A percentile compares a stretch with the other conserved stretches of the same genome.
Conservation (phyloP, 2,888 invertebrate species). For the Polydrusus tereticollis region DNA sequence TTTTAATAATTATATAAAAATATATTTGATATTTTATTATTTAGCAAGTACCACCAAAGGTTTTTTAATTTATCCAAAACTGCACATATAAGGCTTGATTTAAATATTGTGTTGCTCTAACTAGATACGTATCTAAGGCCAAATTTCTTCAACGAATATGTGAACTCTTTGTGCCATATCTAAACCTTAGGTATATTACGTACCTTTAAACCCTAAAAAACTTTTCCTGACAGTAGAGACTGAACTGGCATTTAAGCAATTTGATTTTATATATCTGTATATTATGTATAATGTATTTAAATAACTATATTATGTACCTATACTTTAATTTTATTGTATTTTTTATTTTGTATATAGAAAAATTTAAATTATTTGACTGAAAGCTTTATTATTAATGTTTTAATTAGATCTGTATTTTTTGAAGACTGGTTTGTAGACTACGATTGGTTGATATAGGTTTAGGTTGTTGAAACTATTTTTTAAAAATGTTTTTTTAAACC, state of each 20-base stretch:
- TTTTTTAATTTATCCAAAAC: not conserved
- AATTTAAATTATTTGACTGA: conserved; percentile 13
- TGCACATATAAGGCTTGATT: not conserved
- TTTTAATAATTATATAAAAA: too few relatives aligned
- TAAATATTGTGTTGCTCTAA: not conserved
- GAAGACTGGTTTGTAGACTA: conserved; percentile 20
- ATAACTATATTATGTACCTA: not conserved
- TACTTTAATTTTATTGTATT: too few relatives aligned
- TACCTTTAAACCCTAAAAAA: not conserved
- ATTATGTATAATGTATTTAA: conserved; percentile 3
- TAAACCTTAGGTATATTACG: conserved; percentile 7
- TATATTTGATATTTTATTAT: too few relatives aligned
- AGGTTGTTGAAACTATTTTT: conserved; percentile 18
- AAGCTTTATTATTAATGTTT: conserved; percentile 13
- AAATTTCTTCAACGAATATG: conserved; percentile 24
- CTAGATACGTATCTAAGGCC: conserved; percentile 11
- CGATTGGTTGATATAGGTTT: not conserved
- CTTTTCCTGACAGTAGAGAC: conserved; percentile 21
- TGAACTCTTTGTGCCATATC: conserved; percentile 41
- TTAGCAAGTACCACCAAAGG: too few relatives aligned
- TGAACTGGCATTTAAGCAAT: conserved; percentile 33
- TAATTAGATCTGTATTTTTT: conserved; percentile 4
- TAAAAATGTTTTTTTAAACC: conserved; percentile 7
- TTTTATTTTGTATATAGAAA: too few relatives aligned
- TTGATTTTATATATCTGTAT: conserved; percentile 16